These are phyloP conservation scores for Hetaerina americana DNA, from an alignment of 1,140 invertebrate species.

Conservation along the genomic window DNA sequence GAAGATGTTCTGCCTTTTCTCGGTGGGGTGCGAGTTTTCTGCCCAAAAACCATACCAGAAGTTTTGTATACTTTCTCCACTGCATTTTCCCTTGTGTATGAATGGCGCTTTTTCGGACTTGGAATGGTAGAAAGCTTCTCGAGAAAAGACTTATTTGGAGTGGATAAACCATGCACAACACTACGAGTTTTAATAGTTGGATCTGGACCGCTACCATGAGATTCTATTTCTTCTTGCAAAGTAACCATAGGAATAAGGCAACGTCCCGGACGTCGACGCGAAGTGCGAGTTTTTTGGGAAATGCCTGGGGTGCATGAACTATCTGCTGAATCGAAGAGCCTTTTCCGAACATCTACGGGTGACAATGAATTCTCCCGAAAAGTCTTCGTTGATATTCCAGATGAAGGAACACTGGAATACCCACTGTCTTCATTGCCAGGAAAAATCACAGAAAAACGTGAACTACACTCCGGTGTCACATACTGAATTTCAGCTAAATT, in stretches of 20 bases:
- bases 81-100: background rate
- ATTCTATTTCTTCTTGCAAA: background rate
- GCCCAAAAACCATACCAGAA: background rate
- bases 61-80: background rate
- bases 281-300: background rate
- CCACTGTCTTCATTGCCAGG: background rate
- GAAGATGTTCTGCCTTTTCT: background rate
- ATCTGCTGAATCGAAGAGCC: background rate
- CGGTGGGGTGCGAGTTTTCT: background rate
- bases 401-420: background rate
- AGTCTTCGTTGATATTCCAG: background rate
- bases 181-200: background rate
- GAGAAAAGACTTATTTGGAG: background rate
- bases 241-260: background rate
- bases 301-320: background rate
- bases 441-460: background rate
- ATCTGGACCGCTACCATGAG: too few relatives aligned
- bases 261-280: background rate
- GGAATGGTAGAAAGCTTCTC: background rate
- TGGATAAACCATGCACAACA: background rate
- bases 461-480: background rate
- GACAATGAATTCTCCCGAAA: background rate
- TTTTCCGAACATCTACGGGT: background rate
- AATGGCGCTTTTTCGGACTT: background rate
- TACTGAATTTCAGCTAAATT: too few relatives aligned